Percentiles rank a stretch among this genome's conserved stretches.
phyloP scores from a whole-genome alignment of 2,113 vertebrate genomes.

The Caretta caretta region DNA sequence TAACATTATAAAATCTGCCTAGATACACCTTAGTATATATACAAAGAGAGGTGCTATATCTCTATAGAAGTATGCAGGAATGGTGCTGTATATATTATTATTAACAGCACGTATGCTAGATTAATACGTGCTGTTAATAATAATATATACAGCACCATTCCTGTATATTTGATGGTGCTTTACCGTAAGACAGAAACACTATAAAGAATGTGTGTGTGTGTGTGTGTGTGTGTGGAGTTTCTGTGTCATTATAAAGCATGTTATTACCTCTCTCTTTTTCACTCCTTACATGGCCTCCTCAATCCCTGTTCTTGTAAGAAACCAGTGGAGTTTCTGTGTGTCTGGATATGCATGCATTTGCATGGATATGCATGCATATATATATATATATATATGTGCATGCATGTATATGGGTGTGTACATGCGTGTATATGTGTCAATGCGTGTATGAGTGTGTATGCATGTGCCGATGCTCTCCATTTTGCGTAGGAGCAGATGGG shows the following conservation, averaged over 20 bases:
- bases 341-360: background rate
- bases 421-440: no score
- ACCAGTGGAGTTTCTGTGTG: background rate
- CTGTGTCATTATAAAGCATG: background rate
- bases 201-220: background rate
- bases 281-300: background rate
- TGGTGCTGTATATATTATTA: no score
- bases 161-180: background rate
- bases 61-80: background rate
- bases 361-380: background rate
- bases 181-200: background rate
- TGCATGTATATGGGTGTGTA: no score
- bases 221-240: background rate
- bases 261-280: background rate
- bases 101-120: background rate
- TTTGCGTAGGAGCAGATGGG: background rate
- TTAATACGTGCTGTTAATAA: background rate
- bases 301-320: background rate
- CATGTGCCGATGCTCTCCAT: background rate
- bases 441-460: no score
- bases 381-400: no score
- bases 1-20: background rate
- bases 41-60: background rate
- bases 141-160: background rate
- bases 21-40: background rate